A percentile compares a stretch with the other conserved stretches of the same genome.
Evolutionary conservation across 2,113 vertebrate species (phyloP).

Genomic region (Probosciger aterrimus): DNA sequence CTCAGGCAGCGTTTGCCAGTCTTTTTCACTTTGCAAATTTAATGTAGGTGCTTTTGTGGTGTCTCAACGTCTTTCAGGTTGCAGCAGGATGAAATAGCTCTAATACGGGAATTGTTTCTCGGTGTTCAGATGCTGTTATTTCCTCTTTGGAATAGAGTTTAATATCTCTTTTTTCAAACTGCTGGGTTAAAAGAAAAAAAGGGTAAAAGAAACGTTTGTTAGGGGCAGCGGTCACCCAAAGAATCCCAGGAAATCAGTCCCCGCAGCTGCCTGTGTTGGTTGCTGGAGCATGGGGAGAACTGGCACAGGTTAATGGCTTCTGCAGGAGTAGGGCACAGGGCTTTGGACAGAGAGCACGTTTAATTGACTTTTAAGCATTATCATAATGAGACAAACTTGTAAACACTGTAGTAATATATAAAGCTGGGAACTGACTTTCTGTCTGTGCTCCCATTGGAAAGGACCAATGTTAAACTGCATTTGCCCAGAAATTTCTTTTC

Average conservation of each 20-base stretch:
- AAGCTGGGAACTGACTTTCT: neutral
- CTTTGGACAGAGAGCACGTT: neutral
- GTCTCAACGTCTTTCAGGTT: neutral
- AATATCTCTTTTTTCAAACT: neutral
- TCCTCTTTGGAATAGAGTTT: neutral
- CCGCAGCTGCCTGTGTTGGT: neutral
- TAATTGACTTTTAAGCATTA: neutral
- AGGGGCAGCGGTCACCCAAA: neutral
- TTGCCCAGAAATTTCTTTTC: neutral
- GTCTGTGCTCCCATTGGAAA: neutral
- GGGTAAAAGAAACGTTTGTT: neutral
- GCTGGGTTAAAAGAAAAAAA: neutral
- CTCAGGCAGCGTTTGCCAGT: neutral
- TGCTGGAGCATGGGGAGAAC: fast-evolving
- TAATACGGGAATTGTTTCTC: neutral
- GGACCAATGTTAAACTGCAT: neutral
- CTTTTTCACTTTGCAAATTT: neutral
- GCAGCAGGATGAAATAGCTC: neutral
- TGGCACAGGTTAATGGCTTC: neutral
- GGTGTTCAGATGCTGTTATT: neutral
- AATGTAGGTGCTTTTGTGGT: neutral
- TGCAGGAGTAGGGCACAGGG: neutral
- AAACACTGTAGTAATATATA: neutral
- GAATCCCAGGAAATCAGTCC: neutral
- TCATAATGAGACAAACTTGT: neutral